These are phyloP conservation scores for Galeopsomyia nigrocyanea DNA, from an alignment of 2,888 invertebrate species.

Conservation along the genomic window DNA sequence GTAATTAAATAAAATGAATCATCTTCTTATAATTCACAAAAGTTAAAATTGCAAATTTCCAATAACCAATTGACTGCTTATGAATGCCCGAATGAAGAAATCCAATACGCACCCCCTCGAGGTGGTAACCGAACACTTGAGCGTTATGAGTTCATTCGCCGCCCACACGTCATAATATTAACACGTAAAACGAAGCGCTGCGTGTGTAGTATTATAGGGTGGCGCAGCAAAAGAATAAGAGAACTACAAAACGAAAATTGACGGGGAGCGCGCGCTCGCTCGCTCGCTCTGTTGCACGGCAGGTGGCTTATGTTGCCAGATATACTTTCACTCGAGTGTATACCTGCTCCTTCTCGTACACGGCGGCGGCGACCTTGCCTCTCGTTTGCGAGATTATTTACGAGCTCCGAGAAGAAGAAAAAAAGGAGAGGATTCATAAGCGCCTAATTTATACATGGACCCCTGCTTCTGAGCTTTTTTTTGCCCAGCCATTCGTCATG, in stretches of 20 bases:
- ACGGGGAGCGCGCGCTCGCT: neutral
- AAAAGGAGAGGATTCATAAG: conserved; percentile 55
- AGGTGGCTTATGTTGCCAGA: conserved; percentile 7
- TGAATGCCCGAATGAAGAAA: too few species aligned
- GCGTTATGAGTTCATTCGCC: neutral
- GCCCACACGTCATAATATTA: conserved; percentile 20
- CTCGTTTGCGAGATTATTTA: conserved; percentile 54
- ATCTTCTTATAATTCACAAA: too few species aligned
- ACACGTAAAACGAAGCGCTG: conserved; percentile 11
- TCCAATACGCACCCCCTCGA: too few species aligned
- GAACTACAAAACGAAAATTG: too few species aligned
- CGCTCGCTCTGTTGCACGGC: conserved; percentile 28
- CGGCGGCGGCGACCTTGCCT: neutral
- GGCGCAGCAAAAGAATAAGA: too few species aligned
- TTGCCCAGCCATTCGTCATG: conserved; percentile 32
- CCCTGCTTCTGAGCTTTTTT: conserved; percentile 40
- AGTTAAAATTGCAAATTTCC: too few species aligned
- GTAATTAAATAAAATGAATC: too few species aligned
- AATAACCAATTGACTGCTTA: too few species aligned
- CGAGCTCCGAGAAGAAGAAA: conserved; percentile 43
- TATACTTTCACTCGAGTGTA: conserved; percentile 15
- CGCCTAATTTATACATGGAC: conserved; percentile 57
- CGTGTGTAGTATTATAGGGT: conserved; percentile 8
- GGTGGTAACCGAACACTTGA: too few species aligned
- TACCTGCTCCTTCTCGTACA: conserved; percentile 19